phyloP scores from a whole-genome alignment of 2,888 invertebrate genomes.

The Sinentomon sp. region DNA sequence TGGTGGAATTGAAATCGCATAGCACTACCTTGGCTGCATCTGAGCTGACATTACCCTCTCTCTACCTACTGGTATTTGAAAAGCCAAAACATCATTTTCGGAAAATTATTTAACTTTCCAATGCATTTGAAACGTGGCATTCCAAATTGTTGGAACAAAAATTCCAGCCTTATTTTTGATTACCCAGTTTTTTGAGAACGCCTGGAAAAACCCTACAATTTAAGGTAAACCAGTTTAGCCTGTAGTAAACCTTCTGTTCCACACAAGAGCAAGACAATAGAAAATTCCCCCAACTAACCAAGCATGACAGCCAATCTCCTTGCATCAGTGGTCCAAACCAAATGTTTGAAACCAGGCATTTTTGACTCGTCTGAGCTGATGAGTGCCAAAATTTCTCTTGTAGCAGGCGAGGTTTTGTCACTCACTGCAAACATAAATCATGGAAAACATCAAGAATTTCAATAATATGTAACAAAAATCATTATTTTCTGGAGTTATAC shows the following conservation, averaged over 20 bases:
- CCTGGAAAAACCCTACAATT: too few relatives aligned
- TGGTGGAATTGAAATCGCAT: too few relatives aligned
- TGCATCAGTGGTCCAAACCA: conserved; percentile 89
- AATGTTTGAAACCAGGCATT: conserved; percentile 33
- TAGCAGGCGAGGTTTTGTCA: conserved; percentile 40
- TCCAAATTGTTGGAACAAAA: too few relatives aligned
- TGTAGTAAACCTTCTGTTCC: neutral
- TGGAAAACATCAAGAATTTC: neutral
- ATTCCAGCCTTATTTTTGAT: too few relatives aligned
- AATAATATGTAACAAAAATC: neutral
- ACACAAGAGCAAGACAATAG: neutral
- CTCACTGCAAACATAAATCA: conserved; percentile 16
- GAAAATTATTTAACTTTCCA: too few relatives aligned
- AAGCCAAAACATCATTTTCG: too few relatives aligned
- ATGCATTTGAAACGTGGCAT: too few relatives aligned
- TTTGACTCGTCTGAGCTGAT: conserved; percentile 27
- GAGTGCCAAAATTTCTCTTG: conserved; percentile 35
- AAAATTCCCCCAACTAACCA: conserved; percentile 21
- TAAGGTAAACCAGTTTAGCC: too few relatives aligned
- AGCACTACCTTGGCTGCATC: too few relatives aligned
- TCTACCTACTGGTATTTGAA: too few relatives aligned
- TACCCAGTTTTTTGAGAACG: too few relatives aligned
- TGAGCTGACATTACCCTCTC: too few relatives aligned
- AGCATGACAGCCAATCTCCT: conserved; percentile 32
- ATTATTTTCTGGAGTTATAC: conserved; percentile 15